Evolutionary conservation across 2,113 vertebrate species (phyloP).

Genomic region (Crotalus viridis): DNA sequence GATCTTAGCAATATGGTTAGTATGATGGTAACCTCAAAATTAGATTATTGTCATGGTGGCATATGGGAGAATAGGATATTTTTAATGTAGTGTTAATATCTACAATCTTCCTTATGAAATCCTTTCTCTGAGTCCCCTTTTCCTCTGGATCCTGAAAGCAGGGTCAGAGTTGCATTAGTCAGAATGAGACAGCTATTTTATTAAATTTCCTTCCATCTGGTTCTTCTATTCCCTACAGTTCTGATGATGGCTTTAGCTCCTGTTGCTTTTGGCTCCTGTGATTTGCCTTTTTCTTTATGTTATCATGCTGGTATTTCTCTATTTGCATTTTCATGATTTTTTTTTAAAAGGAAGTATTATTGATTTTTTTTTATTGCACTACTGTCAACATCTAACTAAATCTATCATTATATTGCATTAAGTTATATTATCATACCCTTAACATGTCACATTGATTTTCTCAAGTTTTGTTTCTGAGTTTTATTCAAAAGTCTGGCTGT

Average conservation of each 20-base stretch:
- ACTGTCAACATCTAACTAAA: not conserved
- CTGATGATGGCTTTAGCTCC: not conserved
- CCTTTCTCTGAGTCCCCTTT: not conserved
- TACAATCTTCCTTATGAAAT: not conserved
- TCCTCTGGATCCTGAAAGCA: not conserved
- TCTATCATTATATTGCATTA: not conserved
- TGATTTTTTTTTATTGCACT: not conserved
- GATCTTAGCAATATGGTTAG: not conserved
- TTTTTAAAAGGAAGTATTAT: not conserved
- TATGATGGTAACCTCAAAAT: not conserved
- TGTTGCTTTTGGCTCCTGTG: not conserved
- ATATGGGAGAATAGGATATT: not conserved
- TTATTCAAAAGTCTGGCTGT: not conserved
- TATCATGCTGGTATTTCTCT: not conserved
- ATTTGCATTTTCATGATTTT: not conserved
- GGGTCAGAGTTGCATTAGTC: not conserved
- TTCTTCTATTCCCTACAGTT: not conserved
- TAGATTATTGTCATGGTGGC: not conserved
- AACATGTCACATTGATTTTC: not conserved
- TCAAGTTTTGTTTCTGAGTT: not conserved
- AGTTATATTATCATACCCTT: not conserved
- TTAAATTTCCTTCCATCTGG: not conserved
- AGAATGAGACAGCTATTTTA: not conserved
- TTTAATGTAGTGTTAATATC: not conserved
- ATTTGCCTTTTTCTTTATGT: not conserved